Conservation (phyloP, 1,140 invertebrate genomes). For the Formica selysi region DNA sequence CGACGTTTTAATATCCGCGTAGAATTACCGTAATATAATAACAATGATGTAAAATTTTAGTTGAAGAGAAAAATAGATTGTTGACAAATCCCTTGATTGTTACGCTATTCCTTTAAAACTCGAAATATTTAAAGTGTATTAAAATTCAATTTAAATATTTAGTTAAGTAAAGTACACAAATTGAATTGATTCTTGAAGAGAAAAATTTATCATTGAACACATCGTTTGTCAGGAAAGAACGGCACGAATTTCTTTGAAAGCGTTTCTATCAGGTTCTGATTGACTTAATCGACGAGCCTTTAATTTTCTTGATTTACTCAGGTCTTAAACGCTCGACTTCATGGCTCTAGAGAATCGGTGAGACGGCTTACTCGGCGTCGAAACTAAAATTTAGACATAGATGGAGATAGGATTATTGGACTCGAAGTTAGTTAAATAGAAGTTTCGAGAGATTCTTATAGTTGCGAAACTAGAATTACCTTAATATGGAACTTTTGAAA, state of each 20-base stretch:
- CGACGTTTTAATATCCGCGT: not conserved
- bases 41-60: not conserved
- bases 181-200: not conserved
- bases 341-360: conserved; percentile 36
- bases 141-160: not conserved
- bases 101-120: not conserved
- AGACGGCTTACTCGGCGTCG: conserved; percentile 44
- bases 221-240: conserved; percentile 33
- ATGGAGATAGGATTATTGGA: conserved; percentile 33
- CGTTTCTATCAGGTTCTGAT: conserved; percentile 1
- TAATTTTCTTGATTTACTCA: conserved; percentile 58
- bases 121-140: not conserved
- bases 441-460: not conserved
- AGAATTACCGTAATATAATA: not conserved
- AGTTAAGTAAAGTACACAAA: not conserved
- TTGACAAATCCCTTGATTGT: too few species aligned
- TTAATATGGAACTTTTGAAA: not conserved
- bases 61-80: not conserved
- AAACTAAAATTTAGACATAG: conserved; percentile 33
- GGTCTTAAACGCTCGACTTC: conserved; percentile 47
- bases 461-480: not conserved
- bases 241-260: conserved; percentile 13
- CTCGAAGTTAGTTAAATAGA: conserved; percentile 15
- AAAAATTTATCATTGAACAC: conserved; percentile 19
- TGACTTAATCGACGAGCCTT: conserved; percentile 53